These are phyloP conservation scores for Neria commutata DNA, from an alignment of 2,888 invertebrate genomes.

Conservation along the genomic window DNA sequence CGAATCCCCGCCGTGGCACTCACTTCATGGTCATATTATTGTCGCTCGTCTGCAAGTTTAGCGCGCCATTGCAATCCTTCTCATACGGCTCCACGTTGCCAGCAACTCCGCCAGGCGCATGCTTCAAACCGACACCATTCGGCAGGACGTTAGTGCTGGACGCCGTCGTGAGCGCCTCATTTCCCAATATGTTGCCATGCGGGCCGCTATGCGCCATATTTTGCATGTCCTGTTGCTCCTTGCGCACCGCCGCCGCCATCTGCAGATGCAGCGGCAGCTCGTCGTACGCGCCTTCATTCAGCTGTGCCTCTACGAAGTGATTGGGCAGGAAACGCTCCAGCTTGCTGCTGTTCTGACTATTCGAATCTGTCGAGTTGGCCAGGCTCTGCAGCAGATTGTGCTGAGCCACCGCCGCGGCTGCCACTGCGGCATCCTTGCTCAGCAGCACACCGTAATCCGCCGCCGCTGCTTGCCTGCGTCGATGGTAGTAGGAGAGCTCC, in stretches of 20 bases:
- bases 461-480: conserved; percentile 54
- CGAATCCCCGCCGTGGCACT: conserved; percentile 26
- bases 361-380: conserved; percentile 52
- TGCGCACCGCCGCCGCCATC: conserved; percentile 1
- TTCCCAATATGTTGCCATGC: conserved; percentile 30
- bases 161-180: conserved; percentile 12
- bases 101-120: conserved; percentile 14
- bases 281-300: conserved; percentile 42
- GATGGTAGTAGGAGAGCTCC: conserved; percentile 59
- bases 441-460: conserved; percentile 55
- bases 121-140: background rate
- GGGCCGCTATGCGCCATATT: conserved; percentile 16
- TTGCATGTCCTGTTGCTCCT: background rate
- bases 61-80: conserved; percentile 52
- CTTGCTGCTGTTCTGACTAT: conserved; percentile 51
- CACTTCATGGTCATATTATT: conserved; percentile 56
- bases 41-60: conserved; percentile 52
- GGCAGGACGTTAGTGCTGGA: conserved; percentile 7
- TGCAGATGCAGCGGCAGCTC: background rate
- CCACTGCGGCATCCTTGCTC: conserved; percentile 46
- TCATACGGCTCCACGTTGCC: conserved; percentile 40
- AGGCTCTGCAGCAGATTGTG: conserved; percentile 48
- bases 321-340: conserved; percentile 57
- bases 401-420: conserved; percentile 36
- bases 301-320: conserved; percentile 59